A percentile compares a stretch with the other conserved stretches of the same genome.
Conservation (phyloP, 1,140 invertebrate genomes). For the Drosophila insularis region DNA sequence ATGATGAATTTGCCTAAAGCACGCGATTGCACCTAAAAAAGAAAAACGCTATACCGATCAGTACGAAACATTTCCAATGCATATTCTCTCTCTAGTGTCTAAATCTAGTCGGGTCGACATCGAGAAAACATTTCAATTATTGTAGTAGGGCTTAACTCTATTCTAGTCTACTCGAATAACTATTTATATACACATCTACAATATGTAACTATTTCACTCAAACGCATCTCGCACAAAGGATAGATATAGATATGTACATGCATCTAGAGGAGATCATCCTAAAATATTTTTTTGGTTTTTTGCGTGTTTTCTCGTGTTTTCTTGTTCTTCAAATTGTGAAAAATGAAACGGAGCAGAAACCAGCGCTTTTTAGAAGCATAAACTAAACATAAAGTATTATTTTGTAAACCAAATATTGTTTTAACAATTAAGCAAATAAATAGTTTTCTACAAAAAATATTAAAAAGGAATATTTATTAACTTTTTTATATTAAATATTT, state of each 20-base stretch:
- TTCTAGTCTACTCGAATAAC: conserved; percentile 13
- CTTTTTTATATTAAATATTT: too few species aligned
- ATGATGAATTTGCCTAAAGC: conserved; percentile 59
- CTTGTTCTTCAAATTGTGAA: conserved; percentile 38
- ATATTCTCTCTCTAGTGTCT: conserved; percentile 15
- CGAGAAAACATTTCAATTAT: conserved; percentile 7
- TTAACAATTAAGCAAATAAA: conserved; percentile 68
- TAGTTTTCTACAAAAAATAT: conserved; percentile 68
- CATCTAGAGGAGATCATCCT: conserved; percentile 18
- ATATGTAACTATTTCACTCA: conserved; percentile 17
- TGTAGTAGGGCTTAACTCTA: not conserved
- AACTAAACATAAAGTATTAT: conserved; percentile 66
- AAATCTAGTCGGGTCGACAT: conserved; percentile 42
- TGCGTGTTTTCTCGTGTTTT: too few species aligned
- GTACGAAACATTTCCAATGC: conserved; percentile 63
- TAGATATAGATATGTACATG: conserved; percentile 21
- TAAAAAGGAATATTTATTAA: not conserved
- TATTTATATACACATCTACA: conserved; percentile 30
- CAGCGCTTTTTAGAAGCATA: conserved; percentile 27
- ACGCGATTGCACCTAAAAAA: conserved; percentile 53
- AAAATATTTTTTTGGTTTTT: conserved; percentile 9
- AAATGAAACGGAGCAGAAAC: conserved; percentile 19
- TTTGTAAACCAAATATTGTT: conserved; percentile 76
- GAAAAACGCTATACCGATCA: conserved; percentile 74
- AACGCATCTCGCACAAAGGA: conserved; percentile 42